These are phyloP conservation scores for Ictidomys tridecemlineatus DNA, from an alignment of 2,113 vertebrate species.

Conservation along the genomic window DNA sequence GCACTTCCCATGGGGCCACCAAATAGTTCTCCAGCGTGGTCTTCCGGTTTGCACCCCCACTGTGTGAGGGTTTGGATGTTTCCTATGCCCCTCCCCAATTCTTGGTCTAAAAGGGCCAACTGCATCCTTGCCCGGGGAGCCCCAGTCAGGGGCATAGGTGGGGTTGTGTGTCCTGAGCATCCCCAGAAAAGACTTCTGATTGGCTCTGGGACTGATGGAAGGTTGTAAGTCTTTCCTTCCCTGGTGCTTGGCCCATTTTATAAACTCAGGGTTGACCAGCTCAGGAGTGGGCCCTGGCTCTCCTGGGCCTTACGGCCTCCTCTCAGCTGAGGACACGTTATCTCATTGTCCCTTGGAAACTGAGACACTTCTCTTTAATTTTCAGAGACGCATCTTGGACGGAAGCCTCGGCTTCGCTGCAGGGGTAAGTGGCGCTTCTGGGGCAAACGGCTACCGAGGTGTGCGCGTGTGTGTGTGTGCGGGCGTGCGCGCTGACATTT, in stretches of 20 bases:
- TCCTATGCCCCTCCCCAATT: accelerated
- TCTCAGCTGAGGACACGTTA: neutral
- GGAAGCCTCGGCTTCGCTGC: slow-evolving; percentile 98
- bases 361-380: slow-evolving; percentile 61
- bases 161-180: accelerated
- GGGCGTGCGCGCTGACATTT: neutral
- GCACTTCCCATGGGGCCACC: neutral
- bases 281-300: neutral
- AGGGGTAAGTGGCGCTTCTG: slow-evolving; percentile 91
- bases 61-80: neutral
- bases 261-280: neutral
- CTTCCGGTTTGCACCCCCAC: neutral
- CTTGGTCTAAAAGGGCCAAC: neutral
- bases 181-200: neutral
- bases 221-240: accelerated
- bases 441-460: neutral
- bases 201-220: neutral
- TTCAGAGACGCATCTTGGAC: slow-evolving; percentile 95
- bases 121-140: neutral
- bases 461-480: neutral
- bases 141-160: accelerated
- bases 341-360: neutral
- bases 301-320: neutral
- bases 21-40: neutral
- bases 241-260: neutral